Evolutionary conservation across 2,797 vertebrate species (phyloP).

Genomic region (Cyprinodon diabolis): DNA sequence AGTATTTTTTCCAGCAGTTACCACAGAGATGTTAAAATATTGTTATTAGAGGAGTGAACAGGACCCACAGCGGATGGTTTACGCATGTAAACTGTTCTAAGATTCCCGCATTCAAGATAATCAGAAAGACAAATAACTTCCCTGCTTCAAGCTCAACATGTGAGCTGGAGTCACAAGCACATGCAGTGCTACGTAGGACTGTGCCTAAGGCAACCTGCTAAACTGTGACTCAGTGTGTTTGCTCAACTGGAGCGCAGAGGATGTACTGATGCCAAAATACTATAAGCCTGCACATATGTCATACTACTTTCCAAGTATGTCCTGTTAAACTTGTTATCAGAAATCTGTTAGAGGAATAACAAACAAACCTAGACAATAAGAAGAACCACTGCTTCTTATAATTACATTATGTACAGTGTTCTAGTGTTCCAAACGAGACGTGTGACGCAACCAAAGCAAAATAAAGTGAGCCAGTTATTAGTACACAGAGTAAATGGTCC

Average conservation of each 20-base stretch:
- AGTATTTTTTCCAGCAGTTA: not conserved
- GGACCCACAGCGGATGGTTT: not conserved
- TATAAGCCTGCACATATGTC: constrained; percentile 33
- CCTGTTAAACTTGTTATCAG: constrained; percentile 41
- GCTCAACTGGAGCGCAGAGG: constrained; percentile 24
- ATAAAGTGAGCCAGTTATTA: constrained; percentile 57
- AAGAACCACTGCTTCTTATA: constrained; percentile 43
- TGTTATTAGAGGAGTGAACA: not conserved
- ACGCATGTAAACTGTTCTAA: not conserved
- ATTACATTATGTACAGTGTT: constrained; percentile 52
- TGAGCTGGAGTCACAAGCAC: constrained; percentile 29
- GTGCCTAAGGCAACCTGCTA: constrained; percentile 41
- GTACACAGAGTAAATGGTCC: constrained; percentile 53
- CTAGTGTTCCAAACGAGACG: constrained; percentile 40
- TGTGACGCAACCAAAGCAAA: constrained; percentile 20
- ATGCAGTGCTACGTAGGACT: constrained; percentile 9
- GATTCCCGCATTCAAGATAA: constrained; percentile 4
- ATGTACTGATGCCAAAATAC: constrained; percentile 16
- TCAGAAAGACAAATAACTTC: not conserved
- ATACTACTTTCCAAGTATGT: constrained; percentile 25
- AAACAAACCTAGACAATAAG: constrained; percentile 25
- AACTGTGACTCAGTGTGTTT: constrained; percentile 54
- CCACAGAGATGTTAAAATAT: no score
- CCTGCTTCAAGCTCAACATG: constrained; percentile 10
- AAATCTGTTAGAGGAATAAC: not conserved